A percentile compares a stretch with the other conserved stretches of the same genome.
phyloP scores from a whole-genome alignment of 2,888 invertebrate genomes.

The Halictus quadricinctus region DNA sequence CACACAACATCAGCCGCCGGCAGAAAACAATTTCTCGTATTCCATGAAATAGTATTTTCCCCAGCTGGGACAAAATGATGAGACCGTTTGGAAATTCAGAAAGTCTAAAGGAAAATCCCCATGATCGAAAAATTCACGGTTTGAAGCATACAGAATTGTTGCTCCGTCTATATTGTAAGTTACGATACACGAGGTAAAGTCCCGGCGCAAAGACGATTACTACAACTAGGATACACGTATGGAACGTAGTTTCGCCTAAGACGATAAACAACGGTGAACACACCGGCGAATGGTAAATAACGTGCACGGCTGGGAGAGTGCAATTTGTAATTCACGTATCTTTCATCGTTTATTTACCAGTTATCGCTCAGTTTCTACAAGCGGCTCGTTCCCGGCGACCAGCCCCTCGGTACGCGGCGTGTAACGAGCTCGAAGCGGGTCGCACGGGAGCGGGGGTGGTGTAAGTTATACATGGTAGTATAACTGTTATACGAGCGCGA shows the following conservation, averaged over 20 bases:
- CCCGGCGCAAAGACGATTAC: conserved; percentile 23
- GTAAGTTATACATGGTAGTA: conserved; percentile 25
- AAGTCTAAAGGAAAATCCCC: not conserved
- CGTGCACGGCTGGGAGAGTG: conserved; percentile 49
- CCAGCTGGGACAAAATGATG: too few species aligned
- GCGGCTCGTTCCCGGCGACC: conserved; percentile 46
- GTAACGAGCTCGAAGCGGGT: conserved; percentile 67
- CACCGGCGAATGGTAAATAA: conserved; percentile 47
- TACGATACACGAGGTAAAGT: conserved; percentile 6
- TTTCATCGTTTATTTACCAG: conserved; percentile 66
- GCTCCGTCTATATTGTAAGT: conserved; percentile 12
- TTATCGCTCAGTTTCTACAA: conserved; percentile 64
- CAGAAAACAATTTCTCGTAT: too few species aligned
- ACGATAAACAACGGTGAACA: conserved; percentile 52
- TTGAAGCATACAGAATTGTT: not conserved
- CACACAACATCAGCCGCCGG: too few species aligned
- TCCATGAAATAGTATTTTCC: too few species aligned
- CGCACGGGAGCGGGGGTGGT: conserved; percentile 41
- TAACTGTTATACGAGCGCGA: conserved; percentile 30
- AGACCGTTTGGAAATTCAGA: not conserved
- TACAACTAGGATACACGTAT: conserved; percentile 19
- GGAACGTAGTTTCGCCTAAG: conserved; percentile 42
- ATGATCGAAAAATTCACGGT: not conserved
- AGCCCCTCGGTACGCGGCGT: conserved; percentile 41
- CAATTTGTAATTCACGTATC: conserved; percentile 60